Conservation (phyloP, 2,797 vertebrate genomes). For the Sebastes iracundus region DNA sequence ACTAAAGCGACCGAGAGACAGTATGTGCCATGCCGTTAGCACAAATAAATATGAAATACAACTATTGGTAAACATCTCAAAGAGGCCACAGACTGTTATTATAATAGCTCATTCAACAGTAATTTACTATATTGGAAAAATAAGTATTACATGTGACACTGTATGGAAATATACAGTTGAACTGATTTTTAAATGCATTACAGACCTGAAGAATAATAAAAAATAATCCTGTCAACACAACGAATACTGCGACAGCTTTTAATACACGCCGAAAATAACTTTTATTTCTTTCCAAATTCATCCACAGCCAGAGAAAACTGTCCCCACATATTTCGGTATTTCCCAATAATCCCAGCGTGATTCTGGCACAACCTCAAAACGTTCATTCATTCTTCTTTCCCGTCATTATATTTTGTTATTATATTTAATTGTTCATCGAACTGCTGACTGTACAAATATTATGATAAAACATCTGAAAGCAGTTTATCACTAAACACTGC, state of each 20-base stretch:
- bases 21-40: too few species aligned
- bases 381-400: constrained; percentile 28
- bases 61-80: neutral
- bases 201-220: neutral
- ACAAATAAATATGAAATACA: neutral
- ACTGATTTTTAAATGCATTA: constrained; percentile 7
- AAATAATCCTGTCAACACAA: constrained; percentile 3
- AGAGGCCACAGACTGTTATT: neutral
- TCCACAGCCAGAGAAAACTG: constrained; percentile 55
- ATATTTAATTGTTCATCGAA: constrained; percentile 65
- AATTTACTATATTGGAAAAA: neutral
- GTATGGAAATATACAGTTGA: neutral
- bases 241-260: neutral
- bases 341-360: constrained; percentile 43
- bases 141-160: neutral
- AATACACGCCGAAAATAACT: constrained; percentile 22
- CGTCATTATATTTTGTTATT: constrained; percentile 69
- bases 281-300: constrained; percentile 48
- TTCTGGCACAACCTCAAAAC: constrained; percentile 52
- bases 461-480: constrained; percentile 75
- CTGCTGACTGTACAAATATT: constrained; percentile 67
- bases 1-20: neutral
- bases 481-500: constrained; percentile 63
- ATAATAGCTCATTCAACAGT: neutral
- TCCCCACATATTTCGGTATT: constrained; percentile 52